These are phyloP conservation scores for Melieria crassipennis DNA, from an alignment of 2,888 invertebrate genomes.

Conservation along the genomic window DNA sequence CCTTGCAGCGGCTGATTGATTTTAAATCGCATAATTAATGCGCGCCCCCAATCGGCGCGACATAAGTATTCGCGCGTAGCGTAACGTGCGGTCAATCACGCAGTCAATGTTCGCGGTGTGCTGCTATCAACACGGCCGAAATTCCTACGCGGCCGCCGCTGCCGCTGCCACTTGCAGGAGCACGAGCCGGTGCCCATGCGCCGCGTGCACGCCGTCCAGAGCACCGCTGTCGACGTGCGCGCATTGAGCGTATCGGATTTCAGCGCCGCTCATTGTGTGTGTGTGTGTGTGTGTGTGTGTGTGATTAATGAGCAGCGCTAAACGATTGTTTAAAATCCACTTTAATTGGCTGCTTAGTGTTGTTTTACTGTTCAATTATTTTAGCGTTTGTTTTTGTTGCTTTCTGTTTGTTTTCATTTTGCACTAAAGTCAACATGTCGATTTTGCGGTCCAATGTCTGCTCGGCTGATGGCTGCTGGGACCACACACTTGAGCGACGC, in stretches of 20 bases:
- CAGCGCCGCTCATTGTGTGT: conserved; percentile 46
- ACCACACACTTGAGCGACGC: background rate
- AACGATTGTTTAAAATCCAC: conserved; percentile 35
- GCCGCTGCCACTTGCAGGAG: background rate
- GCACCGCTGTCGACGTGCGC: conserved; percentile 1
- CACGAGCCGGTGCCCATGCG: too few species aligned
- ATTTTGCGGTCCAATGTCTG: too few species aligned
- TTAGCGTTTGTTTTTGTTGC: background rate
- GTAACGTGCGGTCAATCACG: conserved; percentile 41
- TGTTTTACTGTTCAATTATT: background rate
- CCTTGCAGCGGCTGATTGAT: conserved; percentile 29
- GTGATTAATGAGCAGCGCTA: conserved; percentile 53
- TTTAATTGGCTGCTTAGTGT: conserved; percentile 23
- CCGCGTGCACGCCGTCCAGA: background rate
- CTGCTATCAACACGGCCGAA: conserved; percentile 25
- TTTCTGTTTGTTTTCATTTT: background rate
- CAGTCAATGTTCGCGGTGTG: conserved; percentile 44
- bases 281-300: conserved; percentile 47
- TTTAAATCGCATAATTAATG: conserved; percentile 44
- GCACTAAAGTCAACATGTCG: too few species aligned
- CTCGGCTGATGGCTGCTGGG: background rate
- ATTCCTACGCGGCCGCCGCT: background rate
- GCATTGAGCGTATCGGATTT: conserved; percentile 39
- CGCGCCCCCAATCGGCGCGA: conserved; percentile 32
- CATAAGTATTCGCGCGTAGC: conserved; percentile 50